Evolutionary conservation across 2,888 invertebrate genomes (phyloP).

Genomic region (Dynastes tityus): DNA sequence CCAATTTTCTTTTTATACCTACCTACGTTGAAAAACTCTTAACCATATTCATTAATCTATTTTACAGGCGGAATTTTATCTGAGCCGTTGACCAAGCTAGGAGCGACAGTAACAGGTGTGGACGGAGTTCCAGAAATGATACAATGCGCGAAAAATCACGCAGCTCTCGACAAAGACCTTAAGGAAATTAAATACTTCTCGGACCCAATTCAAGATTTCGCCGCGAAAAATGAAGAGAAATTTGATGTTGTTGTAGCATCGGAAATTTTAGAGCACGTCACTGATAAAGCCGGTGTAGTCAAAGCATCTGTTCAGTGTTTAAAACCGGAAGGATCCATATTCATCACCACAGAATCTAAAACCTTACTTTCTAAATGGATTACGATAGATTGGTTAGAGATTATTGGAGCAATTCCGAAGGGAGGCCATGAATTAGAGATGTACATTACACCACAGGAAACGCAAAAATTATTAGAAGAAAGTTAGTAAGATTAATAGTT

Average conservation of each 20-base stretch:
- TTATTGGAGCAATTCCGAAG: conserved; percentile 22
- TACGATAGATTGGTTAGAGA: conserved; percentile 32
- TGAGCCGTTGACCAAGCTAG: conserved; percentile 78
- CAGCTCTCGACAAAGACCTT: conserved; percentile 52
- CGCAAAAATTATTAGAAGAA: conserved; percentile 37
- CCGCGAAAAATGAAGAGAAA: conserved; percentile 58
- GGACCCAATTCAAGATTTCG: conserved; percentile 73
- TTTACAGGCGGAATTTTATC: conserved; percentile 50
- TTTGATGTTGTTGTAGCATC: conserved; percentile 79
- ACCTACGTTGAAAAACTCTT: too few species aligned
- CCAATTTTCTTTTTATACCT: too few species aligned
- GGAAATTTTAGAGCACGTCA: conserved; percentile 80
- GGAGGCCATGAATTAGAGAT: conserved; percentile 29
- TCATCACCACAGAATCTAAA: conserved; percentile 68
- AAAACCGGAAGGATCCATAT: conserved; percentile 68
- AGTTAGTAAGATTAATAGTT: conserved; percentile 24
- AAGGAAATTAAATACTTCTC: conserved; percentile 69
- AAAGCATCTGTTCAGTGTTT: conserved; percentile 63
- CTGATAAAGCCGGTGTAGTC: conserved; percentile 73
- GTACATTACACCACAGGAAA: conserved; percentile 37
- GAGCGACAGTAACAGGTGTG: conserved; percentile 83
- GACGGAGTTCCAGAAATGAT: conserved; percentile 83
- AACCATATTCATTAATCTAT: background rate
- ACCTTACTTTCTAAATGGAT: conserved; percentile 71
- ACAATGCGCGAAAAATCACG: conserved; percentile 77